These are phyloP conservation scores for Coracopsis vasa DNA, from an alignment of 2,113 vertebrate species.

Conservation along the genomic window DNA sequence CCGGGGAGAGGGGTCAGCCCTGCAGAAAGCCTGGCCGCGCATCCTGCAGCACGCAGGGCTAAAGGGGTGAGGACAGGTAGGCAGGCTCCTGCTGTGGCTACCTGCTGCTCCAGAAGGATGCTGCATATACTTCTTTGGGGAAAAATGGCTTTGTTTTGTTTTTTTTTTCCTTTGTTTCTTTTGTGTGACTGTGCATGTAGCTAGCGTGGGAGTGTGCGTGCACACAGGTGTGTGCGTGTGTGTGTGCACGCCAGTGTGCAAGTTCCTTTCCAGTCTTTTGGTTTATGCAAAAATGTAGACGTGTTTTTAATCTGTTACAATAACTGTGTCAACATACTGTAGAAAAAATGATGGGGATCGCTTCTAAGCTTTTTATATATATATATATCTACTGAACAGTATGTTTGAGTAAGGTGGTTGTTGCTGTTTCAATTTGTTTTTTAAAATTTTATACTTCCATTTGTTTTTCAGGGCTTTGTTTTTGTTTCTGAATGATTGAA, in stretches of 20 bases:
- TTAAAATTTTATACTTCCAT: slow-evolving; percentile 70
- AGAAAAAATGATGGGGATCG: slow-evolving; percentile 71
- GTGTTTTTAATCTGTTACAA: slow-evolving; percentile 79
- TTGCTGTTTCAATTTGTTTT: slow-evolving; percentile 60
- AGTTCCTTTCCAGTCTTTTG: slow-evolving; percentile 63
- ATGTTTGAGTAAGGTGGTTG: slow-evolving; percentile 59
- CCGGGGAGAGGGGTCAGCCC: slow-evolving; percentile 20
- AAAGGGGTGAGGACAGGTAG: slow-evolving; percentile 73
- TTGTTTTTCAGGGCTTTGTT: slow-evolving; percentile 64
- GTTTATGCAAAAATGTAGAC: slow-evolving; percentile 68
- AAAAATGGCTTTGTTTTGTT: neutral
- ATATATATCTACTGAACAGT: slow-evolving; percentile 63
- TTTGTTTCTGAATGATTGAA: slow-evolving; percentile 70
- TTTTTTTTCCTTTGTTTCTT: slow-evolving; percentile 51
- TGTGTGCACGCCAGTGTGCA: neutral
- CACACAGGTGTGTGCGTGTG: slow-evolving; percentile 12
- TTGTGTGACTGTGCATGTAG: slow-evolving; percentile 68
- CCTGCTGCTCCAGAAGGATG: slow-evolving; percentile 68
- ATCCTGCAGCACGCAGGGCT: neutral
- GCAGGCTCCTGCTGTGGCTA: slow-evolving; percentile 86
- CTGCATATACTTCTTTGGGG: slow-evolving; percentile 60
- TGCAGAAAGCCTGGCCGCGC: neutral
- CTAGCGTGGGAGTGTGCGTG: neutral
- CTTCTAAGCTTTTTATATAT: slow-evolving; percentile 72
- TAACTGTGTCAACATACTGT: slow-evolving; percentile 79